Percentiles rank a stretch among this genome's conserved stretches.
phyloP scores from a whole-genome alignment of 2,113 vertebrate genomes.

The Odocoileus virginianus region DNA sequence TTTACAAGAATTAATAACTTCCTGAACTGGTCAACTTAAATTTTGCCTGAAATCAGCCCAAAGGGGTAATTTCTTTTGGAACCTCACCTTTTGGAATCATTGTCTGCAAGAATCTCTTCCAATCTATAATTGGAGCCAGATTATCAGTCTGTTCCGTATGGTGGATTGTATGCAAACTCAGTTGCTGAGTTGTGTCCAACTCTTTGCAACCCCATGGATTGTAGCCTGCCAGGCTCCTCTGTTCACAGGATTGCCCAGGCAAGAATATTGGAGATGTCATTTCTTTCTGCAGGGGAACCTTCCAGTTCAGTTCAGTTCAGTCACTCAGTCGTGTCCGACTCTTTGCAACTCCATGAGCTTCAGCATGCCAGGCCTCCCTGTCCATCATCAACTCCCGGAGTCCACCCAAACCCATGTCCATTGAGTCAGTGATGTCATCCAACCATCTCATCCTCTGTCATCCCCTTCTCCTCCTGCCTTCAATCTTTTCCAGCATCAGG shows the following conservation, averaged over 20 bases:
- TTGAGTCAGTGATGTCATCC: too few species aligned
- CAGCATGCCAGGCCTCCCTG: too few species aligned
- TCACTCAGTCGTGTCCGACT: too few species aligned
- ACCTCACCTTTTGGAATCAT: background rate
- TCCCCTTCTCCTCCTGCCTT: too few species aligned
- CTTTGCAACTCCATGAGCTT: too few species aligned
- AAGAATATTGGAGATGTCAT: background rate
- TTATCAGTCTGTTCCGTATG: background rate
- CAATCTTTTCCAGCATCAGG: too few species aligned
- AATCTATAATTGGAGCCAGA: background rate
- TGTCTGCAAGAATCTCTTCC: background rate
- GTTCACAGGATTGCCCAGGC: background rate
- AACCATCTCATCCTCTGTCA: too few species aligned
- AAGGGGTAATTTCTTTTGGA: background rate
- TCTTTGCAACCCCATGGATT: background rate
- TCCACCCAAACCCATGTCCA: too few species aligned
- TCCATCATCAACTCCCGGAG: too few species aligned
- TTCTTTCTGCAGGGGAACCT: background rate
- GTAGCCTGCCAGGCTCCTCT: background rate
- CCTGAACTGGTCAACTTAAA: background rate
- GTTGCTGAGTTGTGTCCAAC: background rate
- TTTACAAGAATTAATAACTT: background rate
- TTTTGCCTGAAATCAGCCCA: background rate
- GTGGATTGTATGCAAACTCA: background rate
- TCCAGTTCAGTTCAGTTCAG: background rate